Conservation (phyloP, 2,113 vertebrate genomes). For the Tragelaphus strepsiceros region DNA sequence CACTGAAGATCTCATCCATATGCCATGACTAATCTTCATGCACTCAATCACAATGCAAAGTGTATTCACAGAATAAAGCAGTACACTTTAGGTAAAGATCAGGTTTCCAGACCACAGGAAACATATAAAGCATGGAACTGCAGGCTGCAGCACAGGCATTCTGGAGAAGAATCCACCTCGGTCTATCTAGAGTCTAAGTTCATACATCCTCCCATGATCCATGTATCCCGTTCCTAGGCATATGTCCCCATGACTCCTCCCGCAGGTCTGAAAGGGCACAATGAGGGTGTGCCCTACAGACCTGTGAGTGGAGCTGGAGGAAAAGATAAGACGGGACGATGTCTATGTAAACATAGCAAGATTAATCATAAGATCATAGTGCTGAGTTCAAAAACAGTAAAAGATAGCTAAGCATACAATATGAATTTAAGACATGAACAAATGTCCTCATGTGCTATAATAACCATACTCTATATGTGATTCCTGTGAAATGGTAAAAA, state of each 20-base stretch:
- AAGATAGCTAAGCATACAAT: not conserved
- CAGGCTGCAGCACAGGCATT: not conserved
- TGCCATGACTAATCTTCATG: not conserved
- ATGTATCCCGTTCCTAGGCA: not conserved
- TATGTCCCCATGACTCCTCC: not conserved
- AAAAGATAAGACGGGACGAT: not conserved
- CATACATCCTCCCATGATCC: not conserved
- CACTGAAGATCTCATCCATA: not conserved
- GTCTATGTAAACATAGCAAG: not conserved
- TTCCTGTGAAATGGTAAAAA: not conserved
- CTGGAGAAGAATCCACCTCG: not conserved
- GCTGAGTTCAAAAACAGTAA: not conserved
- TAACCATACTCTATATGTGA: not conserved
- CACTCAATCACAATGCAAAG: not conserved
- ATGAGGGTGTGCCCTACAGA: not conserved
- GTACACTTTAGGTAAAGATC: not conserved
- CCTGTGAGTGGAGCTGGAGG: not conserved
- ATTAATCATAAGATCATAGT: not conserved
- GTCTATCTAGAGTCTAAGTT: not conserved
- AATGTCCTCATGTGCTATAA: not conserved
- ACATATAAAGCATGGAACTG: accelerated
- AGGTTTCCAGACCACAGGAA: not conserved
- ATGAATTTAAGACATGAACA: not conserved
- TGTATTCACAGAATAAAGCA: not conserved
- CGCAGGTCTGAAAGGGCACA: accelerated